A percentile compares a stretch with the other conserved stretches of the same genome.
phyloP scores from a whole-genome alignment of 2,797 vertebrate species.

The Centropyge bicolor region DNA sequence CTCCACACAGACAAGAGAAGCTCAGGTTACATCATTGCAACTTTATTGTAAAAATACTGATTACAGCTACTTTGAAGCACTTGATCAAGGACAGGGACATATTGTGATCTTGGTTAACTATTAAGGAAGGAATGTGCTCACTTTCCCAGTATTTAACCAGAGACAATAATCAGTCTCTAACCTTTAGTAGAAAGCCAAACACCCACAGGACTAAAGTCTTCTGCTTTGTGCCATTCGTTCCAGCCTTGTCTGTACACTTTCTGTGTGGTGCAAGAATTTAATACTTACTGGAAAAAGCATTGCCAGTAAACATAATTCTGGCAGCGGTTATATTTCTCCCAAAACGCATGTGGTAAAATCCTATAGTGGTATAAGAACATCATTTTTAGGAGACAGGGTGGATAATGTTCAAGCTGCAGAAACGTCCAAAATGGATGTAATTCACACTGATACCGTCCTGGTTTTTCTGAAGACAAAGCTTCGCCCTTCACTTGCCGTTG shows the following conservation, averaged over 20 bases:
- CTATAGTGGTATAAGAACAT: not conserved
- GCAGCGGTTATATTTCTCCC: not conserved
- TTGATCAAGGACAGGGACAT: not conserved
- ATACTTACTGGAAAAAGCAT: not conserved
- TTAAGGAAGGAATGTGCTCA: not conserved
- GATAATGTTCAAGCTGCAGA: not conserved
- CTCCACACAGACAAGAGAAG: not conserved
- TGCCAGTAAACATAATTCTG: not conserved
- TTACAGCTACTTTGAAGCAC: not conserved
- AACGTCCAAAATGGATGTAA: not conserved
- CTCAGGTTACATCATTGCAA: not conserved
- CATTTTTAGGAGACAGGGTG: not conserved
- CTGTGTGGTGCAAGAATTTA: not conserved
- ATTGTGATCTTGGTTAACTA: not conserved
- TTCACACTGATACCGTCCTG: not conserved
- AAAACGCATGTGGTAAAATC: not conserved
- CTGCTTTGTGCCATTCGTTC: not conserved
- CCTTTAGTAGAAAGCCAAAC: not conserved
- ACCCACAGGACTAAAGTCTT: not conserved
- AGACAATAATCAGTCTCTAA: not conserved
- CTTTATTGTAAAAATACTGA: not conserved
- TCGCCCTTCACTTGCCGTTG: conserved; percentile 11
- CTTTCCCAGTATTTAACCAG: not conserved
- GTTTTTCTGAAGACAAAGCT: not conserved
- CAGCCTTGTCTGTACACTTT: not conserved